phyloP scores from a whole-genome alignment of 2,888 invertebrate species.

The Agapetus fuscipes region DNA sequence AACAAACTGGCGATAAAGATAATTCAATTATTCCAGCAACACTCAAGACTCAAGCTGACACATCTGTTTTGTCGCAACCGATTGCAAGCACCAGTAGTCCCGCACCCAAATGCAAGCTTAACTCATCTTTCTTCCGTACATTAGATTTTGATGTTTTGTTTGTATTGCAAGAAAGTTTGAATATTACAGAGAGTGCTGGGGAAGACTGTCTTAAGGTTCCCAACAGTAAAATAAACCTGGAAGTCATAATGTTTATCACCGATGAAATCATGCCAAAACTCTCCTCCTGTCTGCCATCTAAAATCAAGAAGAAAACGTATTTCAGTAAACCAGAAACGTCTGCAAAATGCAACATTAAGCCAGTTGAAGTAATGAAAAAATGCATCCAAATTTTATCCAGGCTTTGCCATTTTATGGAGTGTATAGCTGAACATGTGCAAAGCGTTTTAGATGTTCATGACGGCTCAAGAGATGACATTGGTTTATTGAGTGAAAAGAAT shows the following conservation, averaged over 20 bases:
- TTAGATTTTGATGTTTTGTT: constrained; percentile 14
- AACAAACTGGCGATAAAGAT: constrained; percentile 30
- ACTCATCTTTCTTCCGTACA: constrained; percentile 10
- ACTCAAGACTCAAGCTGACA: constrained; percentile 30
- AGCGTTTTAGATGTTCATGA: constrained; percentile 41
- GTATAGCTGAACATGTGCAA: constrained; percentile 30
- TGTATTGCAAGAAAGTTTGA: constrained; percentile 12
- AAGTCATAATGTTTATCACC: constrained; percentile 32
- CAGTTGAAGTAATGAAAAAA: constrained; percentile 26
- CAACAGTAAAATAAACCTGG: constrained; percentile 6
- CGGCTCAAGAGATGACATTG: constrained; percentile 45
- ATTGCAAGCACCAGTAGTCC: too few relatives aligned
- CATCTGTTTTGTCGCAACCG: too few relatives aligned
- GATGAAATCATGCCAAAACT: constrained; percentile 52
- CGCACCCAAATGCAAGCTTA: constrained; percentile 13
- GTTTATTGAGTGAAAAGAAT: constrained; percentile 43
- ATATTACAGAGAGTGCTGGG: constrained; percentile 20
- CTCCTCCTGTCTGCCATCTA: constrained; percentile 30
- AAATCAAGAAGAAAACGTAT: constrained; percentile 17
- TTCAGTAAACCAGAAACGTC: constrained; percentile 4
- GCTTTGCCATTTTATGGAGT: constrained; percentile 35
- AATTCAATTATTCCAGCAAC: constrained; percentile 30
- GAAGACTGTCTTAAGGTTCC: constrained; percentile 6
- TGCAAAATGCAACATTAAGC: constrained; percentile 22
- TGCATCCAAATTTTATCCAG: constrained; percentile 32